Conservation (phyloP, 1,140 invertebrate genomes). For the Triops cancriformis region DNA sequence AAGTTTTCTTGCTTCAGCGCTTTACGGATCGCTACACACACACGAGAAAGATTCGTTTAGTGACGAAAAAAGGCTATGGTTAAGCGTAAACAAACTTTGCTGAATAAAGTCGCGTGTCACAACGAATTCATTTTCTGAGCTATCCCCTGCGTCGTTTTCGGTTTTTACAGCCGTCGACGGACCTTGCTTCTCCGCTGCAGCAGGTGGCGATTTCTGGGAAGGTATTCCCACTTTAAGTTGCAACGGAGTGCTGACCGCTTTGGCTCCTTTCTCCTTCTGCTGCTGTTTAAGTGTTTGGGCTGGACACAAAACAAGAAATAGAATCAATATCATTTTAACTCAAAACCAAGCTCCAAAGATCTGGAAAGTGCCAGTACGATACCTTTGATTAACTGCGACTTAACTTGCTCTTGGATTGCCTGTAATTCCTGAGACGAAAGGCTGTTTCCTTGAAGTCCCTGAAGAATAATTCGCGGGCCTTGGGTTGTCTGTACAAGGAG, state of each 20-base stretch:
- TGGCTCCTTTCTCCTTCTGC: neutral
- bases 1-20: constrained; percentile 76
- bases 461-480: constrained; percentile 71
- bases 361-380: neutral
- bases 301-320: neutral
- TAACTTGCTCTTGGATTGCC: constrained; percentile 75
- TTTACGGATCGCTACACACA: constrained; percentile 70
- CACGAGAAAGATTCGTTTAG: constrained; percentile 33
- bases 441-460: constrained; percentile 68
- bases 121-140: constrained; percentile 61
- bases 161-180: constrained; percentile 54
- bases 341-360: neutral
- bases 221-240: neutral
- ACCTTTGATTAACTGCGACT: constrained; percentile 59
- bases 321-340: neutral
- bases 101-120: constrained; percentile 80
- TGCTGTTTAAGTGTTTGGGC: constrained; percentile 15
- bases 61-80: constrained; percentile 15
- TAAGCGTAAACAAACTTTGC: constrained; percentile 57
- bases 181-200: constrained; percentile 15
- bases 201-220: constrained; percentile 24
- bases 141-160: constrained; percentile 46
- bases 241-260: neutral
- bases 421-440: constrained; percentile 68
- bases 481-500: constrained; percentile 70